Conservation (phyloP, 2,888 invertebrate species). For the Acronicta aceris region DNA sequence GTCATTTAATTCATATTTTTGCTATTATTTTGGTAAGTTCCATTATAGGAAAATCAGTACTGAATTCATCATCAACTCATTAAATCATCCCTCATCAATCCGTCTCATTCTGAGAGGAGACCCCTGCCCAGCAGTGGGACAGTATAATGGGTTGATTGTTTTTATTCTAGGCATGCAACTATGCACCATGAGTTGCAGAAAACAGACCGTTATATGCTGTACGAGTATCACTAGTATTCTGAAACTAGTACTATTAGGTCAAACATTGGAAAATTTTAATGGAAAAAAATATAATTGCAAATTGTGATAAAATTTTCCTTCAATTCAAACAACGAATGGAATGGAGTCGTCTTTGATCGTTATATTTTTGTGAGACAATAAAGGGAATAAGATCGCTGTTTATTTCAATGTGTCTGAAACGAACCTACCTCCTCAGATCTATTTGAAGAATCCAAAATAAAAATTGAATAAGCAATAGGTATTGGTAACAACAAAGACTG, state of each 20-base stretch:
- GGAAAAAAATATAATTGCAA: conserved; percentile 18
- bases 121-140: no score
- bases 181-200: no score
- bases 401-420: conserved; percentile 9
- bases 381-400: neutral
- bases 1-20: no score
- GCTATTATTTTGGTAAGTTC: no score
- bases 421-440: neutral
- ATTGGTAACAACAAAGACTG: conserved; percentile 16
- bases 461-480: conserved; percentile 32
- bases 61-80: no score
- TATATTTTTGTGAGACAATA: neutral
- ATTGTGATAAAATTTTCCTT: conserved; percentile 2
- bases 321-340: neutral
- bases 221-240: neutral
- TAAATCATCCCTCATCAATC: no score
- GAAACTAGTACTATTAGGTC: conserved; percentile 2
- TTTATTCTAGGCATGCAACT: no score
- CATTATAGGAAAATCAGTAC: no score
- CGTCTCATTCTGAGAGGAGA: no score
- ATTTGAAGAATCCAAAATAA: conserved; percentile 12
- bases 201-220: no score
- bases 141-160: no score
- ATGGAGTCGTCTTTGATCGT: conserved; percentile 3
- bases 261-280: conserved; percentile 4